Percentiles rank a stretch among this genome's conserved stretches.
Evolutionary conservation across 2,888 invertebrate genomes (phyloP).

Genomic region (Papilio demoleus): DNA sequence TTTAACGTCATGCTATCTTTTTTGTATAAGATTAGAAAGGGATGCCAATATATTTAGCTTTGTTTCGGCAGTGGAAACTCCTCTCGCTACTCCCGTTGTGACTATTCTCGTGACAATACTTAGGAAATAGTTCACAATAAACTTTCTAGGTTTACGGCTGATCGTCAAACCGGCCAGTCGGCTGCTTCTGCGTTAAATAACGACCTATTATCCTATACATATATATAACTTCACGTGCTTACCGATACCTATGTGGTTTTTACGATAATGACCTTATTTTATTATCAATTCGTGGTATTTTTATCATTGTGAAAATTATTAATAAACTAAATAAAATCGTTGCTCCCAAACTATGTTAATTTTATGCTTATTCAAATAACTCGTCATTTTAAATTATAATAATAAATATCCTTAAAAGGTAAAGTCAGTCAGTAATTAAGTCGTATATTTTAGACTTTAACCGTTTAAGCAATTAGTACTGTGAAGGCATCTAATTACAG

Average conservation of each 20-base stretch:
- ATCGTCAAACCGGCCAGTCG: slow-evolving; percentile 20
- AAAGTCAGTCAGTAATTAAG: too few species aligned
- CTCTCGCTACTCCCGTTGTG: neutral
- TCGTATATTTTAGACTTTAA: too few species aligned
- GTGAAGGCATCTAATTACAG: slow-evolving; percentile 14
- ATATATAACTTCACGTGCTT: neutral
- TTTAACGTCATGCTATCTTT: neutral
- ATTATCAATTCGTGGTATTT: neutral
- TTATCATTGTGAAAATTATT: neutral
- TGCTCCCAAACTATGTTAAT: too few species aligned
- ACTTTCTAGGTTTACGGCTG: slow-evolving; percentile 33
- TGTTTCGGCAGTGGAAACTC: neutral
- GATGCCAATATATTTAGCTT: neutral
- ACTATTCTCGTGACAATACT: slow-evolving; percentile 32
- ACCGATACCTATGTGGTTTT: neutral
- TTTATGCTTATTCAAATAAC: too few species aligned
- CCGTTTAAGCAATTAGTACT: neutral
- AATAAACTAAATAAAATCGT: neutral
- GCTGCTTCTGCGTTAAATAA: slow-evolving; percentile 9
- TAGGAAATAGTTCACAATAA: slow-evolving; percentile 31
- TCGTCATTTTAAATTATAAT: too few species aligned
- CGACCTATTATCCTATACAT: neutral
- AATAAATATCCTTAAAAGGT: too few species aligned
- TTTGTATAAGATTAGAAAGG: neutral
- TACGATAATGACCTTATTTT: neutral